Evolutionary conservation across 2,888 invertebrate species (phyloP), one percentile per base, ranked within the genome.

Genomic region (Pecten maximus): DNA sequence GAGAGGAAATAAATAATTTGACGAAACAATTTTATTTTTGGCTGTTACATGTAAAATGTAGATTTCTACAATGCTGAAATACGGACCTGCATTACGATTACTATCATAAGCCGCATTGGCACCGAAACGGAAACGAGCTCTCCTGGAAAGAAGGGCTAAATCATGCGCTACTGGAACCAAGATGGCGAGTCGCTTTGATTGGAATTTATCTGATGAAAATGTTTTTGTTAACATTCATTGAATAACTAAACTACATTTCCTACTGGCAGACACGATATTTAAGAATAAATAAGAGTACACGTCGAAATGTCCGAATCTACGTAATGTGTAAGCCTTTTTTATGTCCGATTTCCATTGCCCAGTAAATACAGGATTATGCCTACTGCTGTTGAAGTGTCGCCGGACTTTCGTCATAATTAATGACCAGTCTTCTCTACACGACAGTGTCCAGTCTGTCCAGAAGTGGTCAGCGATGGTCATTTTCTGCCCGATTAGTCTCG

Each of bases 151-250:
- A 74, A 35, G 35, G 4, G 28, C 8, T 8, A 74, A 35, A 23
- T 10, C 15, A n/a, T 74, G 44, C 44, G 28, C 35, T 28, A 10
- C 8, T 74, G 74, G 74, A 74, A 74, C 74, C 74, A 74, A 74
- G 28, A 74, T 74, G 74, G 28, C 74, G 74, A 74, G 23, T 74
- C 3, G 6, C 0, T 74, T 12, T 74, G 35, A 74, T 35, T 35
- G 35, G 28, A 35, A 74, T 74, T 74, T 74, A 74, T 74, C 28
- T 74, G 28, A 28, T 8, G 74, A 74, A 74, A 74, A 74, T 74
- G 74, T 35, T 74, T 74, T 74, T 28, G 74, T 74, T 74, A 74
- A 74, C 74, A 74, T 74, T 74, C 74, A 74, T 74, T 74, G 74
- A 74, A 74, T 74, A 35, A 74, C 28, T 35, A 8, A 8, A 10